A percentile compares a stretch with the other conserved stretches of the same genome.
phyloP scores from a whole-genome alignment of 2,113 vertebrate species.

The Takifugu flavidus region DNA sequence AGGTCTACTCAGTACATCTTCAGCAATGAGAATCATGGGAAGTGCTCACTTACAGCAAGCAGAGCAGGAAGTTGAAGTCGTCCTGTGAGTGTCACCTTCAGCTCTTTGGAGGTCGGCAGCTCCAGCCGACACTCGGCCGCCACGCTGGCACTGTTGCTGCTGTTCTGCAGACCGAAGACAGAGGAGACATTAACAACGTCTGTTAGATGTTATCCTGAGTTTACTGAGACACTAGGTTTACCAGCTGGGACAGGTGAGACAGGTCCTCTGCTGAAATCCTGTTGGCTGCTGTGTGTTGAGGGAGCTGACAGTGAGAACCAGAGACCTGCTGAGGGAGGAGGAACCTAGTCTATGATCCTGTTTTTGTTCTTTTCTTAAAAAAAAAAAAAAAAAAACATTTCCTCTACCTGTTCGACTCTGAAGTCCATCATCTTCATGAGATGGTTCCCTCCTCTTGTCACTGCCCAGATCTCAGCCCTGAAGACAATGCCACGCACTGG shows the following conservation, averaged over 20 bases:
- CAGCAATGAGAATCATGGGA: neutral
- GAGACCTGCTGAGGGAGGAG: slow-evolving; percentile 40
- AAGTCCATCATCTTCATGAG: slow-evolving; percentile 79
- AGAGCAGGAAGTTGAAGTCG: slow-evolving; percentile 78
- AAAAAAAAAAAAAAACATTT: too few relatives aligned
- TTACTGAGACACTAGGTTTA: slow-evolving; percentile 32
- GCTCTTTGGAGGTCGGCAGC: slow-evolving; percentile 71
- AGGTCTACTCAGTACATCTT: too few relatives aligned
- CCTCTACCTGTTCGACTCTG: slow-evolving; percentile 73
- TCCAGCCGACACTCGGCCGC: slow-evolving; percentile 74
- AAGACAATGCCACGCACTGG: slow-evolving; percentile 75
- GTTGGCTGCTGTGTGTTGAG: slow-evolving; percentile 12
- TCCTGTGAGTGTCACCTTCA: slow-evolving; percentile 75
- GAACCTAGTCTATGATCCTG: neutral
- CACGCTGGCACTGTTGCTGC: slow-evolving; percentile 76
- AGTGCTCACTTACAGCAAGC: slow-evolving; percentile 73
- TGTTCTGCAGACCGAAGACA: slow-evolving; percentile 73
- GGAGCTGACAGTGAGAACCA: slow-evolving; percentile 53
- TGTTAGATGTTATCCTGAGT: too few relatives aligned
- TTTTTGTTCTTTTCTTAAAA: neutral
- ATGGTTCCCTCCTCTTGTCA: slow-evolving; percentile 76
- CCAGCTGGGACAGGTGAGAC: slow-evolving; percentile 77
- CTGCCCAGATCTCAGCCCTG: slow-evolving; percentile 76
- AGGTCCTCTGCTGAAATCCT: slow-evolving; percentile 76
- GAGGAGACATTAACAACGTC: neutral